Evolutionary conservation across 64 coral and sea anemone genomes (phyloP).

Genomic region (Dendronephthya gigantea): DNA sequence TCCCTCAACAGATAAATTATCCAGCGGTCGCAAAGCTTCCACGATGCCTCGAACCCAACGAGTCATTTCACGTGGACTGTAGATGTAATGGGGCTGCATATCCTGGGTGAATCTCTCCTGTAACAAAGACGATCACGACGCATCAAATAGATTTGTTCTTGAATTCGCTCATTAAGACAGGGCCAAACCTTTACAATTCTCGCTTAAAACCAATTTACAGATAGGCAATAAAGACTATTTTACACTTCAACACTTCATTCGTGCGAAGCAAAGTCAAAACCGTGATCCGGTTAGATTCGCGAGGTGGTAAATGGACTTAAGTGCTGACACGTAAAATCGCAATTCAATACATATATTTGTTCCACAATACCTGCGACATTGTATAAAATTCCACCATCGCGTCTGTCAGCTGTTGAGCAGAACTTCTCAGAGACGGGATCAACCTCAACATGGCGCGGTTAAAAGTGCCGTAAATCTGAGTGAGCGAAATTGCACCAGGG

Average conservation of each 20-base stretch:
- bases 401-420: conserved; percentile 83
- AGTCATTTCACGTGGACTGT: conserved; percentile 98
- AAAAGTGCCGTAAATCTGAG: conserved; percentile 97
- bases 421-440: conserved; percentile 73
- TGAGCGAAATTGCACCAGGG: conserved; percentile 63
- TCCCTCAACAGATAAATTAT: conserved; percentile 68
- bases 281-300: no score
- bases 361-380: conserved; percentile 71
- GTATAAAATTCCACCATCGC: conserved; percentile 95
- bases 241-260: no score
- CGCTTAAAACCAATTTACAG: no score
- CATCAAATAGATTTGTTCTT: not conserved
- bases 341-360: no score
- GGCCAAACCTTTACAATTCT: no score
- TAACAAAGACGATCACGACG: not conserved
- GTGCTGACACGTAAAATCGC: not conserved
- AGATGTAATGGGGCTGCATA: conserved; percentile 99
- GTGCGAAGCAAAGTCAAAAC: no score
- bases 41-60: conserved; percentile 94
- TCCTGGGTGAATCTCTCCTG: conserved; percentile 97
- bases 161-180: no score
- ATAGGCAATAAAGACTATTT: no score
- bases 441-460: conserved; percentile 95
- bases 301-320: no score
- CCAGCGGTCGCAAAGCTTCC: conserved; percentile 80